Evolutionary conservation across 2,113 vertebrate genomes (phyloP).

Genomic region (Arenaria interpres): DNA sequence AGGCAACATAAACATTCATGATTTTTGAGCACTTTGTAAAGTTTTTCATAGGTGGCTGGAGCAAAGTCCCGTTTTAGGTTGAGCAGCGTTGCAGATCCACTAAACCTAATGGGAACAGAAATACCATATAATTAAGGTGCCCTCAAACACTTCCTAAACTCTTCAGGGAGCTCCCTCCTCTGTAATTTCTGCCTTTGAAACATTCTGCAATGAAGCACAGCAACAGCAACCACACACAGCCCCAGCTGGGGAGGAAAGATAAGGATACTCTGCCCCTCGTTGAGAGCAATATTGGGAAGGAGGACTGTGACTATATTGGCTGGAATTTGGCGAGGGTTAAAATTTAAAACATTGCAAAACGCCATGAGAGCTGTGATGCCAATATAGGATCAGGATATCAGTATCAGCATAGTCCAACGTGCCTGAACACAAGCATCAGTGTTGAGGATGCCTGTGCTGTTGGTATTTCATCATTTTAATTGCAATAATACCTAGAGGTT

Average conservation of each 20-base stretch:
- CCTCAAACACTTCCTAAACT: not conserved
- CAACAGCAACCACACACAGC: not conserved
- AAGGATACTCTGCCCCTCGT: not conserved
- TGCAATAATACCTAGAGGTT: slow-evolving; percentile 29
- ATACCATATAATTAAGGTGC: not conserved
- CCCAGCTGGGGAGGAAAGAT: not conserved
- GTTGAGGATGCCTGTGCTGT: not conserved
- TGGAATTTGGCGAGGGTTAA: not conserved
- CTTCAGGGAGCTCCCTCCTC: not conserved
- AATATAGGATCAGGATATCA: not conserved
- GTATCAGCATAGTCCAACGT: not conserved
- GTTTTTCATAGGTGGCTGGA: not conserved
- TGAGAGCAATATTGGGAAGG: not conserved
- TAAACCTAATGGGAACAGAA: not conserved
- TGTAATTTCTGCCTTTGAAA: slow-evolving; percentile 9
- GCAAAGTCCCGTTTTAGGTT: not conserved
- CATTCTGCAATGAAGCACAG: not conserved
- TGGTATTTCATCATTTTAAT: slow-evolving; percentile 34
- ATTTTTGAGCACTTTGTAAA: not conserved
- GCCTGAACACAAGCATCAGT: slow-evolving; percentile 2
- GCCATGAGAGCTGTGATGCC: not conserved
- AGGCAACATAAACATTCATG: not conserved
- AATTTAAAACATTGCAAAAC: not conserved
- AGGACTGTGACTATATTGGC: not conserved
- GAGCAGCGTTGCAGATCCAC: not conserved